Percentiles rank a stretch among this genome's conserved stretches.
Conservation (phyloP, 2,113 vertebrate genomes). For the Serilophus lunatus region DNA sequence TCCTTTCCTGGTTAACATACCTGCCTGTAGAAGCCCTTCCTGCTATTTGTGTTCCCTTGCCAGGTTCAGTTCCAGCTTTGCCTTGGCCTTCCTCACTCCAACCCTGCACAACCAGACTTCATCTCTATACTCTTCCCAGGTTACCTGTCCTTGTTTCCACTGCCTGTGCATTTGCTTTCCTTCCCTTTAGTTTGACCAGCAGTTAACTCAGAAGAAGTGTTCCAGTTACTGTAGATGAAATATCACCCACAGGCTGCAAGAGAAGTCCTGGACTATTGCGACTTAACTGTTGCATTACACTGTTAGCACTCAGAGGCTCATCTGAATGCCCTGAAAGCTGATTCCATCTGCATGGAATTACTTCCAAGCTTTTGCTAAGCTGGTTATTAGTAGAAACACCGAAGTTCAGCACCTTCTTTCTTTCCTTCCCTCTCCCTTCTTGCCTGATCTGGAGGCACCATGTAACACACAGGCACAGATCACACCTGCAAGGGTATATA, state of each 20-base stretch:
- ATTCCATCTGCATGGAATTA: not conserved
- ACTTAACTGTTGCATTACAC: too few species aligned
- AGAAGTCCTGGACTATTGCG: not conserved
- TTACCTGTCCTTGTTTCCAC: not conserved
- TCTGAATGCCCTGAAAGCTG: not conserved
- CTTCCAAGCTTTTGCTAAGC: not conserved
- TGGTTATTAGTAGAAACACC: not conserved
- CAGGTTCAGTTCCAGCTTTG: not conserved
- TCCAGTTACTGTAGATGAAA: not conserved
- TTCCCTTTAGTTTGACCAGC: not conserved
- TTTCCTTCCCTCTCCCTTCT: not conserved
- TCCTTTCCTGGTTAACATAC: not conserved
- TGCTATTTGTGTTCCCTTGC: not conserved
- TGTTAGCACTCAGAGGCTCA: not conserved
- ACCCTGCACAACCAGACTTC: not conserved
- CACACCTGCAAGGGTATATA: fast-evolving
- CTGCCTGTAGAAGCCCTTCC: not conserved
- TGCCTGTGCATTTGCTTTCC: not conserved
- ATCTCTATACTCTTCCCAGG: not conserved
- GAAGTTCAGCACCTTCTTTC: not conserved
- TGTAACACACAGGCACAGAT: not conserved
- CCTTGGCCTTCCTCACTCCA: not conserved
- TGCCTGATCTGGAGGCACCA: not conserved
- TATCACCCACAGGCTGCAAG: not conserved
- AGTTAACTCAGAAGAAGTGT: not conserved